Conservation (phyloP, 2,113 vertebrate genomes). For the Bos indicus region DNA sequence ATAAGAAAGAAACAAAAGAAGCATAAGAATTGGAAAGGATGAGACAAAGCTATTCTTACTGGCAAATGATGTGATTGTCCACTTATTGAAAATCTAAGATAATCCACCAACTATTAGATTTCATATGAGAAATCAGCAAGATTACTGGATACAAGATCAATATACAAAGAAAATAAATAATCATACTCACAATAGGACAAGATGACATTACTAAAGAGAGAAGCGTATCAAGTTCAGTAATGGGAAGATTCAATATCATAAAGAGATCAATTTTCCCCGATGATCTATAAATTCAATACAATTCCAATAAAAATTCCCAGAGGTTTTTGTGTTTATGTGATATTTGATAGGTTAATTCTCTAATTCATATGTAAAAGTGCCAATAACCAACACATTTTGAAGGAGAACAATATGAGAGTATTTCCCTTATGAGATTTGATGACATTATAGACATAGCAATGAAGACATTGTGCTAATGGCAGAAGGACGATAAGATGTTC, state of each 20-base stretch:
- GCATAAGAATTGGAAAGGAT: neutral
- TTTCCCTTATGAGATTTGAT: neutral
- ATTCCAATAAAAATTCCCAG: neutral
- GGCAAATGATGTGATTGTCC: neutral
- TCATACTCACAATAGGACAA: neutral
- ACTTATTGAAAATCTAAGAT: neutral
- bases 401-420: neutral
- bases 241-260: neutral
- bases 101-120: neutral
- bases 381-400: neutral
- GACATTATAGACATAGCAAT: neutral
- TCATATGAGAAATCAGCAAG: neutral
- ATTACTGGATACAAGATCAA: neutral
- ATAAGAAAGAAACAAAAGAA: neutral
- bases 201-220: neutral
- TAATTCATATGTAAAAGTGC: neutral
- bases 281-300: neutral
- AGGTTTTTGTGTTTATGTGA: neutral
- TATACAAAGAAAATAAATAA: neutral
- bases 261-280: neutral
- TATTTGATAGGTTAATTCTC: neutral
- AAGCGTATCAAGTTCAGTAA: neutral
- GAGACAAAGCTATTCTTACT: neutral
- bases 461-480: neutral
- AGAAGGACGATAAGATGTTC: neutral